A percentile compares a stretch with the other conserved stretches of the same genome.
These are phyloP conservation scores for Sebastes ruberrimus DNA, from an alignment of 2,797 vertebrate genomes.

Conservation along the genomic window DNA sequence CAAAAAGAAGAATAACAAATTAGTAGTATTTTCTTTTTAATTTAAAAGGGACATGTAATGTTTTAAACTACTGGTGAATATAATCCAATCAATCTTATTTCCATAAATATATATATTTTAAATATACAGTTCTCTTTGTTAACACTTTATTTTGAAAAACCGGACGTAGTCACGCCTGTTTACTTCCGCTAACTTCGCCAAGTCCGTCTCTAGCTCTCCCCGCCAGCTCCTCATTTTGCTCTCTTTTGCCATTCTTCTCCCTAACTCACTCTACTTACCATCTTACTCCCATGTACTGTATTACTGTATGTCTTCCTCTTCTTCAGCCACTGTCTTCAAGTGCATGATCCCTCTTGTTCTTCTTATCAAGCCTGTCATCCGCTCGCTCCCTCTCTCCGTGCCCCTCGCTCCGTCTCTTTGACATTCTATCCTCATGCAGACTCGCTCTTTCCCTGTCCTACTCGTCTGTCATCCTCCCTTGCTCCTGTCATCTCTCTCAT, in stretches of 20 bases:
- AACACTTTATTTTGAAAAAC: no score
- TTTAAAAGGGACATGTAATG: no score
- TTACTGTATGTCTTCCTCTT: constrained; percentile 12
- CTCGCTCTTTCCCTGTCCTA: constrained; percentile 23
- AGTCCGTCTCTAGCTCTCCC: neutral
- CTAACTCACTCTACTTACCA: neutral
- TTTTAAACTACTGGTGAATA: no score
- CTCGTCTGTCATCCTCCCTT: constrained; percentile 53
- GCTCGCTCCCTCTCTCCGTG: neutral
- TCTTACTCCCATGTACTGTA: neutral
- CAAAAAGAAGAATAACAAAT: no score
- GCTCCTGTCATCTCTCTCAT: constrained; percentile 43
- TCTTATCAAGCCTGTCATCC: constrained; percentile 35
- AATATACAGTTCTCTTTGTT: no score
- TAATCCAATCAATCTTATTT: no score
- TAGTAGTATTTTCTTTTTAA: neutral
- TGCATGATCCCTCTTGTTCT: constrained; percentile 31
- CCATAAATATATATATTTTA: no score
- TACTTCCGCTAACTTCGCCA: no score
- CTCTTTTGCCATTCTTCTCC: neutral
- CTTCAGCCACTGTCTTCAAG: constrained; percentile 28
- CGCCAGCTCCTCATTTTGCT: neutral
- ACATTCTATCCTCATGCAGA: constrained; percentile 44
- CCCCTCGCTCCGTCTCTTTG: constrained; percentile 33
- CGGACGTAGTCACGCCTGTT: rapidly evolving